These are phyloP conservation scores for Sphenopsis melanotis DNA, from an alignment of 2,797 vertebrate genomes.

Conservation along the genomic window DNA sequence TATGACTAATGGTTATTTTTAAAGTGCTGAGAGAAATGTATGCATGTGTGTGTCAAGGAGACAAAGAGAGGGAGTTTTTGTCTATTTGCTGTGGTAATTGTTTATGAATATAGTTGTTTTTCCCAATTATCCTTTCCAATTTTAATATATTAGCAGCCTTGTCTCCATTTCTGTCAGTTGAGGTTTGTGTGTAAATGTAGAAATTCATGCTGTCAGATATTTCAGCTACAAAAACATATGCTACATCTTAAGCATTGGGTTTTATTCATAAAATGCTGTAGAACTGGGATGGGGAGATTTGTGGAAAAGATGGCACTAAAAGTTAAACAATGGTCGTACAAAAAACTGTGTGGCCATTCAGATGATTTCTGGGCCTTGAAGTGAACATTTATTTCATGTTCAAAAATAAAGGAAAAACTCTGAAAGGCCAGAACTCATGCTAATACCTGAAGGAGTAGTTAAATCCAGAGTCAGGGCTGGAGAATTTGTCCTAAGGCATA, in stretches of 20 bases:
- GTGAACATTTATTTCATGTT: neutral
- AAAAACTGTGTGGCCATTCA: neutral
- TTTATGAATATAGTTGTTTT: constrained; percentile 37
- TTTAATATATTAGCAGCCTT: neutral
- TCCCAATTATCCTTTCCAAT: neutral
- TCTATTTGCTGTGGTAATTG: constrained; percentile 22
- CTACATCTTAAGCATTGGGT: neutral
- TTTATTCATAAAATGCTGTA: neutral
- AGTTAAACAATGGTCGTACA: neutral
- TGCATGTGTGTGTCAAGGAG: neutral
- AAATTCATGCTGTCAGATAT: neutral
- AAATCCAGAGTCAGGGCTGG: neutral
- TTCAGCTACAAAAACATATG: neutral
- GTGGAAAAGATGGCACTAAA: neutral
- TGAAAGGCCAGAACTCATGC: neutral
- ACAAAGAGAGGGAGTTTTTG: neutral
- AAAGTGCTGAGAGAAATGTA: neutral
- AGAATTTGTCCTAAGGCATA: neutral
- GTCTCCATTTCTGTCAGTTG: neutral
- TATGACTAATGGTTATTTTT: constrained; percentile 41
- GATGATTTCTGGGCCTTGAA: neutral
- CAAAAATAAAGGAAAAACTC: neutral
- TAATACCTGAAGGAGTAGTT: neutral
- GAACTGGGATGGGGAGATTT: neutral
- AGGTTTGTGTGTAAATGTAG: neutral